phyloP scores from a whole-genome alignment of 2,888 invertebrate species.

The Netelia virgata region DNA sequence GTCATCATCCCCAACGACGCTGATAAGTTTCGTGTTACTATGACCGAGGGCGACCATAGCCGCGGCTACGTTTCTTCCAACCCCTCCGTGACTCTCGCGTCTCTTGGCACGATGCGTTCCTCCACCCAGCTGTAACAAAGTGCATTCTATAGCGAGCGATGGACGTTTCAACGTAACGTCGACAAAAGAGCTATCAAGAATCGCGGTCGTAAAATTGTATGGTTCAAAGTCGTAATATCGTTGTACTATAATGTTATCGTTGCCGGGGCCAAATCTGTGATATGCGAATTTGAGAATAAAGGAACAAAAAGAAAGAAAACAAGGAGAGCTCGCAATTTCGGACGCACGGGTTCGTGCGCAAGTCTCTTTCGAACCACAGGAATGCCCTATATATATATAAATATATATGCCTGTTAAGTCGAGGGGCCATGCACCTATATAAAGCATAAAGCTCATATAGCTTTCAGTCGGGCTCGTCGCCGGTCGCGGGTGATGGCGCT shows the following conservation, averaged over 20 bases:
- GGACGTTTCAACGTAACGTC: too few species aligned
- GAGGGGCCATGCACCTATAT: not conserved
- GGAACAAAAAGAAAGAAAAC: not conserved
- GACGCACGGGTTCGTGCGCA: slow-evolving; percentile 47
- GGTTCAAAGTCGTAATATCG: not conserved
- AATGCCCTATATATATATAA: slow-evolving; percentile 24
- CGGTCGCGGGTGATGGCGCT: slow-evolving; percentile 55
- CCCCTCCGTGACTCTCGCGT: slow-evolving; percentile 92
- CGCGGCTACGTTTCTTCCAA: slow-evolving; percentile 96
- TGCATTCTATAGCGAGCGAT: not conserved
- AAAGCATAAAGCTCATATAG: slow-evolving; percentile 13
- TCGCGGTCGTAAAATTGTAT: not conserved
- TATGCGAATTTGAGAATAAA: not conserved
- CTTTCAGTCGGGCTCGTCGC: slow-evolving; percentile 55
- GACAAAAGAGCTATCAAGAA: too few species aligned
- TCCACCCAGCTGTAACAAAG: slow-evolving; percentile 89
- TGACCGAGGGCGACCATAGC: slow-evolving; percentile 91
- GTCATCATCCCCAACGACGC: slow-evolving; percentile 81
- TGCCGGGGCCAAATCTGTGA: slow-evolving; percentile 1
- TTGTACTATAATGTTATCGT: not conserved
- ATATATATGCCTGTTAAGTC: slow-evolving; percentile 14
- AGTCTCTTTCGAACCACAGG: slow-evolving; percentile 13
- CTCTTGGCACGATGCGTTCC: slow-evolving; percentile 90
- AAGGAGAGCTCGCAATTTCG: slow-evolving; percentile 17
- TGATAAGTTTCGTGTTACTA: slow-evolving; percentile 80